Evolutionary conservation across 2,888 invertebrate species (phyloP).

Genomic region (Megastigmus dorsalis): DNA sequence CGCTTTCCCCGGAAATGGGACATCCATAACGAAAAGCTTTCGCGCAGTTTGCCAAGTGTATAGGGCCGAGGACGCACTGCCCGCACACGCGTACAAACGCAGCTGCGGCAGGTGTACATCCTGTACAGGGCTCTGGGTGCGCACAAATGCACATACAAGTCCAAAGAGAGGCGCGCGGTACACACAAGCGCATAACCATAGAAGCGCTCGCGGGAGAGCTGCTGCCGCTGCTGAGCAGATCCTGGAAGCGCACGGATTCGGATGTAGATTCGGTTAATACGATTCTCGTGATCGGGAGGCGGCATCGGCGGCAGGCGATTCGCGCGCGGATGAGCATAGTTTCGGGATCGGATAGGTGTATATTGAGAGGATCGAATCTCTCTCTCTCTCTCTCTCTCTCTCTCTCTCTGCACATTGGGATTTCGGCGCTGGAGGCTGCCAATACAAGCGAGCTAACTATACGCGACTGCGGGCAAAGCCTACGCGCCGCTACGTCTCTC

Average conservation of each 20-base stretch:
- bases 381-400: no score
- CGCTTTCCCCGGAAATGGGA: no score
- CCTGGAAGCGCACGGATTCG: conserved; percentile 13
- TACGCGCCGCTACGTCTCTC: no score
- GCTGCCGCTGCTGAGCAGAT: background rate
- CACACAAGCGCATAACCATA: background rate
- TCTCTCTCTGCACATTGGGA: conserved; percentile 12
- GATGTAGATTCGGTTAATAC: conserved; percentile 63
- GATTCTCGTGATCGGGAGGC: conserved; percentile 69
- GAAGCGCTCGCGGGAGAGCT: no score
- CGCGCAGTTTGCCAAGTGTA: no score
- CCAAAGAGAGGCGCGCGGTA: conserved; percentile 8
- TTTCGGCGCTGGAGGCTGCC: conserved; percentile 47
- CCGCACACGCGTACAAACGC: no score
- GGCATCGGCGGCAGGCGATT: conserved; percentile 54
- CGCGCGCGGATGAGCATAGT: conserved; percentile 62
- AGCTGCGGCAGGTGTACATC: no score
- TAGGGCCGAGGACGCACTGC: no score
- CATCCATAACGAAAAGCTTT: background rate
- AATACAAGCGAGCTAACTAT: conserved; percentile 40
- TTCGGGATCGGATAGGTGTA: conserved; percentile 2
- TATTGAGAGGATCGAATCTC: no score
- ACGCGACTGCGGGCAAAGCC: conserved; percentile 10
- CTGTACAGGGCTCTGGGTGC: no score
- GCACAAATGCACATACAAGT: background rate